A percentile compares a stretch with the other conserved stretches of the same genome.
These are phyloP conservation scores for Apistogramma diplotaenia DNA, from an alignment of 2,113 vertebrate species.

Conservation along the genomic window DNA sequence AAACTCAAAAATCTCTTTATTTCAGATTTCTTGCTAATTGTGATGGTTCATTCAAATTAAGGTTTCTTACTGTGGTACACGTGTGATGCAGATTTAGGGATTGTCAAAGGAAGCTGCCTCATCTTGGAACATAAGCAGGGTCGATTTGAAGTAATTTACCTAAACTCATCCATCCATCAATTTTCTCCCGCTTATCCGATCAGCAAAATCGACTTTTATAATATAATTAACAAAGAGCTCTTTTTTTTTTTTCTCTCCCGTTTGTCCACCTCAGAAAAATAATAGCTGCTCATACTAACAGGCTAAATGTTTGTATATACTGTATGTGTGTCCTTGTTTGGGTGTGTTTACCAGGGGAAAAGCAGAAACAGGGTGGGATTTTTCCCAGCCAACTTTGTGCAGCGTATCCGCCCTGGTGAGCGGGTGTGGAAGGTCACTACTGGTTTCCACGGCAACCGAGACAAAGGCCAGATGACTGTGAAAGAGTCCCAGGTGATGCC, in stretches of 20 bases:
- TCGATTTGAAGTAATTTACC: neutral
- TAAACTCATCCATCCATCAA: no score
- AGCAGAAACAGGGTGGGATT: slow-evolving; percentile 85
- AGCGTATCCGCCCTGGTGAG: slow-evolving; percentile 88
- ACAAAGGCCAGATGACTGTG: slow-evolving; percentile 87
- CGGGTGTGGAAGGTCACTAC: slow-evolving; percentile 86
- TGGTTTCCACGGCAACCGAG: slow-evolving; percentile 84
- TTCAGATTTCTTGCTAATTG: slow-evolving; percentile 14
- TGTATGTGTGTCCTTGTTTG: slow-evolving; percentile 19
- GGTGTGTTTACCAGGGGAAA: slow-evolving; percentile 81
- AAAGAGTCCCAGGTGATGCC: slow-evolving; percentile 87
- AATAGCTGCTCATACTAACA: slow-evolving; percentile 9
- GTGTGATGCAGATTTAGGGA: neutral
- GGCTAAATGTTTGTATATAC: slow-evolving; percentile 17
- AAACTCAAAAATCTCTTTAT: neutral
- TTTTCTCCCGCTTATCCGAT: no score
- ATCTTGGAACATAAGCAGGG: neutral
- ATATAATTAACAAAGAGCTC: neutral
- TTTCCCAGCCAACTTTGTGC: slow-evolving; percentile 94
- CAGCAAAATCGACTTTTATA: neutral
- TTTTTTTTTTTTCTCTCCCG: neutral
- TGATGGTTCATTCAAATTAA: neutral
- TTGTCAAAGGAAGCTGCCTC: neutral
- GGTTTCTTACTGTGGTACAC: neutral
- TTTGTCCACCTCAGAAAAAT: neutral